Percentiles rank a stretch among this genome's conserved stretches.
These are phyloP conservation scores for Pelodiscus sinensis DNA, from an alignment of 2,113 vertebrate species.

Conservation along the genomic window DNA sequence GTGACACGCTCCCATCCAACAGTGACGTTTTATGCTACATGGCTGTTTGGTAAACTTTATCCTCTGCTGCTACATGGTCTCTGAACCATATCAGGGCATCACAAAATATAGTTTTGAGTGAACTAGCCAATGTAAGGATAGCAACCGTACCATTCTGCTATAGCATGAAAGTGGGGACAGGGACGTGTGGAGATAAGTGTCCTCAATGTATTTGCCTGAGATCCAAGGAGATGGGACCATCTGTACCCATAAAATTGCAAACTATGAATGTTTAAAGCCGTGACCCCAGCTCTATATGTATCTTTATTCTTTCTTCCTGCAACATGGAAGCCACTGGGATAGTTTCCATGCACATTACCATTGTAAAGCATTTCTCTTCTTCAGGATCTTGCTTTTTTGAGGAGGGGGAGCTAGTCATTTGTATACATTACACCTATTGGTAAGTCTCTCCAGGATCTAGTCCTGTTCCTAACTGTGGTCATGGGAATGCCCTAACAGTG, in stretches of 20 bases:
- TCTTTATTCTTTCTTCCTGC: not conserved
- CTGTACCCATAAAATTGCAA: not conserved
- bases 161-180: not conserved
- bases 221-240: not conserved
- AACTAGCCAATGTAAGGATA: not conserved
- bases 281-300: not conserved
- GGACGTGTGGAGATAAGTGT: not conserved
- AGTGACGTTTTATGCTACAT: not conserved
- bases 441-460: not conserved
- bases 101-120: not conserved
- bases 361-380: not conserved
- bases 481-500: not conserved
- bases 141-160: not conserved
- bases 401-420: not conserved
- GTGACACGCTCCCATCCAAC: not conserved
- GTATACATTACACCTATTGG: not conserved
- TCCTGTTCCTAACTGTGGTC: not conserved
- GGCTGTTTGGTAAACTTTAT: not conserved
- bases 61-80: rapidly evolving
- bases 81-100: not conserved
- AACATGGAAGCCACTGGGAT: not conserved
- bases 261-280: not conserved
- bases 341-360: not conserved
- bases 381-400: not conserved
- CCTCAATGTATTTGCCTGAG: not conserved